Evolutionary conservation across 1,140 invertebrate genomes (phyloP), one percentile per base, ranked within the genome.

Genomic region (Homarus americanus): DNA sequence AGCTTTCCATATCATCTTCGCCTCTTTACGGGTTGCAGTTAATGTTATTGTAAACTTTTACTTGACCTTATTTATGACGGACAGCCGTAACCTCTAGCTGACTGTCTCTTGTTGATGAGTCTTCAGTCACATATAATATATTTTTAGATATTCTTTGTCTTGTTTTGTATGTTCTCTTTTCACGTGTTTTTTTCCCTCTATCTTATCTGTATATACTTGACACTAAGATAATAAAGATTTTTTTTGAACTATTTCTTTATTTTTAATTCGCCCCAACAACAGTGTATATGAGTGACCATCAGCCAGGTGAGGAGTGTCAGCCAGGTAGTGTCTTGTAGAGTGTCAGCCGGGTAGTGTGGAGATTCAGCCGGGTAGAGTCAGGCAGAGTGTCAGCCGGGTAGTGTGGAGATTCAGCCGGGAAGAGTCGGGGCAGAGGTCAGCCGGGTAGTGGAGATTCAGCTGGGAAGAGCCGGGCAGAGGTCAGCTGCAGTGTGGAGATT

Each of bases 1-100:
- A 75, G 72, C 75, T 49, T 87, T 41, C 63, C 58, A 79, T 79
- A 28, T 40, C 85, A 79, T 87, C 58, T 87, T 80, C 75, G 86
- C 86, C 86, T 87, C 76, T 87, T 58, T 82, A 87, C 86, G 86
- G 86, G 86, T 87, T 87, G 86, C 86, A 87, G 86, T 80, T 79
- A 87, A 83, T 87, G 84, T 79, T 87, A 79, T 79, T 87, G 75
- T 9, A 75, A 78, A 53, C 49, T 78, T 63, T 28, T 44, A 28
- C 36, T 20, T 82, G 76, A 78, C 40, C 72, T 79, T 87, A 87
- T 87, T 87, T 87, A 87, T 87, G 86, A 41, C 75, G 38, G 34
- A 28, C n/a, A 58, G 53, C 36, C 53, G 28, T 82, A 32, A 82
- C 38, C 49, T 58, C 7, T 41, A n/a, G 28, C 32, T 58, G 53